A percentile compares a stretch with the other conserved stretches of the same genome.
Conservation (phyloP, 1,140 invertebrate genomes). For the Ganaspis sp. region DNA sequence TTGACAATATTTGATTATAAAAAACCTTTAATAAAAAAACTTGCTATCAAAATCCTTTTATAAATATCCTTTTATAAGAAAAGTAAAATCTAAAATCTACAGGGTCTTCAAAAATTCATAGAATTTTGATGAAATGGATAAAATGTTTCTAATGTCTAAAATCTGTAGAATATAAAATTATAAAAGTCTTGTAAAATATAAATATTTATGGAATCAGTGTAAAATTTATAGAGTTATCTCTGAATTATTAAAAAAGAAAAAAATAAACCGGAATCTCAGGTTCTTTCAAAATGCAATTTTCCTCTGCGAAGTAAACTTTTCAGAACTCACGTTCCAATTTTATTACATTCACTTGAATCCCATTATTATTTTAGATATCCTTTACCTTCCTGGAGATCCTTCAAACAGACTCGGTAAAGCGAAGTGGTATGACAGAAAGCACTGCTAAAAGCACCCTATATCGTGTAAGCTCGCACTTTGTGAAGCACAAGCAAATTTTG, state of each 20-base stretch:
- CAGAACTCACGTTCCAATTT: slow-evolving; percentile 36
- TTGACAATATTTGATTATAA: too few species aligned
- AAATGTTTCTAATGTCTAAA: too few species aligned
- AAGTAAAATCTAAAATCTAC: too few species aligned
- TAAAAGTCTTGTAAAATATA: too few species aligned
- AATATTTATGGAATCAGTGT: too few species aligned
- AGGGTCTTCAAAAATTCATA: too few species aligned
- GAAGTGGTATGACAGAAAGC: slow-evolving; percentile 57
- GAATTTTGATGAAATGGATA: too few species aligned
- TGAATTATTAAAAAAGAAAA: background rate
- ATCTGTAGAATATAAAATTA: too few species aligned
- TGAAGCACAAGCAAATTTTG: slow-evolving; percentile 69
- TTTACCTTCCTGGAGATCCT: slow-evolving; percentile 35
- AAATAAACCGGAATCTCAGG: slow-evolving; percentile 21
- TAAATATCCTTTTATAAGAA: too few species aligned
- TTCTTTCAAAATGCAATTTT: background rate
- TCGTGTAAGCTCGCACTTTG: slow-evolving; percentile 74
- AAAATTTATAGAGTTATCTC: too few species aligned
- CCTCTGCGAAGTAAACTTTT: background rate
- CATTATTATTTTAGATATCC: slow-evolving; percentile 40
- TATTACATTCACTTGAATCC: slow-evolving; percentile 29
- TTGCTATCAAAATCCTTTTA: too few species aligned
- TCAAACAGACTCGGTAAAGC: slow-evolving; percentile 70
- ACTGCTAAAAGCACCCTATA: slow-evolving; percentile 64
- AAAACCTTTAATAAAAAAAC: too few species aligned